Percentiles rank a stretch among this genome's conserved stretches.
Evolutionary conservation across 2,113 vertebrate genomes (phyloP).

Genomic region (Pachypanchax playfairii): DNA sequence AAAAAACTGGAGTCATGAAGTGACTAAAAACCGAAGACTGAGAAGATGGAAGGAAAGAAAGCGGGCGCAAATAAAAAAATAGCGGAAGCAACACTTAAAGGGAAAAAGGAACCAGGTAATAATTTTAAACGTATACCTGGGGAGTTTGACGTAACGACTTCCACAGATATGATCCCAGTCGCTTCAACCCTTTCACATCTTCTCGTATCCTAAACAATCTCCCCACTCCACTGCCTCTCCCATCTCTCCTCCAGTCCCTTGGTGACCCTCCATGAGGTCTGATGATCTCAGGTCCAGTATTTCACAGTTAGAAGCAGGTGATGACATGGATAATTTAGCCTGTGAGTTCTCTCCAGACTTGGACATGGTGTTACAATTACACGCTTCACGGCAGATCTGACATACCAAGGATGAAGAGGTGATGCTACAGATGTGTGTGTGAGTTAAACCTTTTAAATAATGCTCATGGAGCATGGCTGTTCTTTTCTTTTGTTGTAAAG

Average conservation of each 20-base stretch:
- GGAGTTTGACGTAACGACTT: slow-evolving; percentile 83
- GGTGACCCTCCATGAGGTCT: slow-evolving; percentile 61
- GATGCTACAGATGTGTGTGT: slow-evolving; percentile 32
- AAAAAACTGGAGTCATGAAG: slow-evolving; percentile 7
- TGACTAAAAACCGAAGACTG: slow-evolving; percentile 23
- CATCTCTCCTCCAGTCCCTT: slow-evolving; percentile 36
- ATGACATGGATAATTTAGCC: slow-evolving; percentile 93
- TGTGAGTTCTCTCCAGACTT: slow-evolving; percentile 85
- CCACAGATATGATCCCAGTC: slow-evolving; percentile 81
- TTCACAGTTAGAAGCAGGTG: slow-evolving; percentile 84
- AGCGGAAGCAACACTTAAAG: slow-evolving; percentile 81
- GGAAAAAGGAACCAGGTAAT: slow-evolving; percentile 83
- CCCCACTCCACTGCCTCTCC: slow-evolving; percentile 41
- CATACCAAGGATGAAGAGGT: slow-evolving; percentile 78
- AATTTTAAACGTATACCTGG: slow-evolving; percentile 83
- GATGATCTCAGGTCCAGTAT: slow-evolving; percentile 84
- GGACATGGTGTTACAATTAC: slow-evolving; percentile 90
- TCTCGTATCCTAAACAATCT: slow-evolving; percentile 16
- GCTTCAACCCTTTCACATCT: slow-evolving; percentile 55
- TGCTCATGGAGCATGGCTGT: slow-evolving; percentile 80
- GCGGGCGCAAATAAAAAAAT: slow-evolving; percentile 50
- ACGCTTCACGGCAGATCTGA: slow-evolving; percentile 79
- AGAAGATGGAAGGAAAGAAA: slow-evolving; percentile 23
- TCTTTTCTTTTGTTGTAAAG: slow-evolving; percentile 64
- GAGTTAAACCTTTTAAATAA: slow-evolving; percentile 74